Conservation (phyloP, 2,888 invertebrate genomes). For the Trachelus tabidus region DNA sequence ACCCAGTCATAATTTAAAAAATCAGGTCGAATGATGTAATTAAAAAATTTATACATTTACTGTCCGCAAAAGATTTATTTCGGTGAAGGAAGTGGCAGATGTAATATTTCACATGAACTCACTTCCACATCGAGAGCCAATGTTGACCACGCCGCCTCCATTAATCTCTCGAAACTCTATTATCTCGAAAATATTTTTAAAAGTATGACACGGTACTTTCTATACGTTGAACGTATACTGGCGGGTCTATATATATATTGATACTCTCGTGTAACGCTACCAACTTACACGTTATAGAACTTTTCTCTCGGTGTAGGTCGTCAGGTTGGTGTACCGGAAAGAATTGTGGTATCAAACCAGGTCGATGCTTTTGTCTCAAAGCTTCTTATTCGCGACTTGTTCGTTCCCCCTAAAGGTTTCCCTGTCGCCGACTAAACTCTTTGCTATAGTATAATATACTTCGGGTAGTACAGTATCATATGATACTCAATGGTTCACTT, state of each 20-base stretch:
- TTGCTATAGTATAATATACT: conserved; percentile 5
- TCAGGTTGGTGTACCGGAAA: conserved; percentile 6
- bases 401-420: background rate
- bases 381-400: conserved; percentile 18
- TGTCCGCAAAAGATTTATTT: background rate
- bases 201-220: background rate
- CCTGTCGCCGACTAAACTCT: background rate
- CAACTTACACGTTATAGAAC: background rate
- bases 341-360: conserved; percentile 15
- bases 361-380: conserved; percentile 5
- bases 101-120: background rate
- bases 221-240: background rate
- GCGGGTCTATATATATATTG: background rate
- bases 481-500: background rate
- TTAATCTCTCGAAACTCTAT: background rate
- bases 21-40: background rate
- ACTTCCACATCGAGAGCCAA: background rate
- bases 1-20: too few relatives aligned
- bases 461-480: background rate
- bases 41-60: background rate
- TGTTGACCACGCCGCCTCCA: background rate
- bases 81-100: background rate
- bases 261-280: background rate
- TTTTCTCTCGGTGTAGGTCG: background rate
- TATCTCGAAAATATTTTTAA: background rate